A percentile compares a stretch with the other conserved stretches of the same genome.
Conservation (phyloP, 2,888 invertebrate species). For the Meiosimyza decipiens region DNA sequence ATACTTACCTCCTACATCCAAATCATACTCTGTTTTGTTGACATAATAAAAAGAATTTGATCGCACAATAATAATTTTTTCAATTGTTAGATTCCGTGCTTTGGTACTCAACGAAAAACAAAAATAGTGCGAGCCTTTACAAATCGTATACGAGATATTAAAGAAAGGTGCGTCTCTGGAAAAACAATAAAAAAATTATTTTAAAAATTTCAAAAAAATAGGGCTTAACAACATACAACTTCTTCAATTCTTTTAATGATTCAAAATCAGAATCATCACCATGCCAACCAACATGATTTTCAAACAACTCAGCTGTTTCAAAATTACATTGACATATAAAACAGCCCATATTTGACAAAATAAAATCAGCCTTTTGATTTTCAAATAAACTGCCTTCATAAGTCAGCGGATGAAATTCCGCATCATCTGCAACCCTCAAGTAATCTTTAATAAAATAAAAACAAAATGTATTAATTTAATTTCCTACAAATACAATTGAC, state of each 20-base stretch:
- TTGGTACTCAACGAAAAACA: conserved; percentile 56
- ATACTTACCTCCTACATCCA: too few relatives aligned
- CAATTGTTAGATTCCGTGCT: conserved; percentile 51
- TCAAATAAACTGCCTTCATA: conserved; percentile 53
- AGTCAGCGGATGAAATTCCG: conserved; percentile 45
- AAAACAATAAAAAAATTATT: conserved; percentile 6
- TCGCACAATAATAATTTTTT: conserved; percentile 61
- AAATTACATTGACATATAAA: conserved; percentile 61
- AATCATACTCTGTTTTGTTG: conserved; percentile 43
- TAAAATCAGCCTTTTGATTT: conserved; percentile 45
- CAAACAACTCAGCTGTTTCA: conserved; percentile 50
- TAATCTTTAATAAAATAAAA: conserved; percentile 34
- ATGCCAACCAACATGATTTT: conserved; percentile 60
- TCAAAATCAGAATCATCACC: conserved; percentile 60
- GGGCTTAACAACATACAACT: conserved; percentile 50
- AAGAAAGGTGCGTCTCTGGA: conserved; percentile 51
- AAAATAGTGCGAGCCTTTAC: conserved; percentile 59
- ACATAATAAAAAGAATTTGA: conserved; percentile 58
- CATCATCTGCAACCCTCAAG: conserved; percentile 48
- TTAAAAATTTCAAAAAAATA: background rate
- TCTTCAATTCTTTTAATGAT: conserved; percentile 49
- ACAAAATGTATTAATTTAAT: background rate
- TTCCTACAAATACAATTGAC: background rate
- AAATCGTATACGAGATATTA: conserved; percentile 54
- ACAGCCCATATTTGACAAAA: conserved; percentile 55